Evolutionary conservation across 2,888 invertebrate species (phyloP), one percentile per base, ranked within the genome.

Genomic region (Leptinotarsa haldemani): DNA sequence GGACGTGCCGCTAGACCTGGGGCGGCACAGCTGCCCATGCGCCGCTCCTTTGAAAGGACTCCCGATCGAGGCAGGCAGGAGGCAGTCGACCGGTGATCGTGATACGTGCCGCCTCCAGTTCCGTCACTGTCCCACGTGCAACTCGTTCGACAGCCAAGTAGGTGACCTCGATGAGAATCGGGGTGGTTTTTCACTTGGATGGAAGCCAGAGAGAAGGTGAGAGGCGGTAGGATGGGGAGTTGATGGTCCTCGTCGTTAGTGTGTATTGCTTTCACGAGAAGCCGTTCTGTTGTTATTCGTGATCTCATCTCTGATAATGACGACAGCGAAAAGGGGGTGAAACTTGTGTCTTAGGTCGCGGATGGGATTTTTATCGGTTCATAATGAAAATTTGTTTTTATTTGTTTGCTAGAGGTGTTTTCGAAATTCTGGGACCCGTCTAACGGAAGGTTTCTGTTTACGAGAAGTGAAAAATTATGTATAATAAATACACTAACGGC

Each of bases 141-240:
- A 48, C 68, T 69, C 68, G 71, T 65, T 47, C 65, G 65, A 71
- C 69, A 71, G 74, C 71, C 74, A 74, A 74, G 74, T 77, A 75
- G 74, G 75, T 77, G 77, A 75, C 77, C 75, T 77, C 74, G 73
- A 77, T 77, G 77, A 71, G 73, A 75, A 71, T 74, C 69, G 70
- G 72, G 71, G 56, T 69, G 70, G 68, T 70, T 76, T 70, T 73
- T 71, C 22, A 63, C 69, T 70, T 65, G 65, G 72, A 77, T 75
- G 73, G 70, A 64, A 66, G 65, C 70, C 72, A 70, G 68, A 67
- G 72, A 72, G 70, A 74, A 77, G 77, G 77, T 77, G 75, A 77
- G 74, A 58, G 66, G 71, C 56, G 68, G 56, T 12, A 47, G 56
- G n/a, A 40, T 46, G 52, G 30, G 50, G 15, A 46, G 47, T 25